Percentiles rank a stretch among this genome's conserved stretches.
phyloP scores from a whole-genome alignment of 2,888 invertebrate genomes.

The Acrobasis consociella region DNA sequence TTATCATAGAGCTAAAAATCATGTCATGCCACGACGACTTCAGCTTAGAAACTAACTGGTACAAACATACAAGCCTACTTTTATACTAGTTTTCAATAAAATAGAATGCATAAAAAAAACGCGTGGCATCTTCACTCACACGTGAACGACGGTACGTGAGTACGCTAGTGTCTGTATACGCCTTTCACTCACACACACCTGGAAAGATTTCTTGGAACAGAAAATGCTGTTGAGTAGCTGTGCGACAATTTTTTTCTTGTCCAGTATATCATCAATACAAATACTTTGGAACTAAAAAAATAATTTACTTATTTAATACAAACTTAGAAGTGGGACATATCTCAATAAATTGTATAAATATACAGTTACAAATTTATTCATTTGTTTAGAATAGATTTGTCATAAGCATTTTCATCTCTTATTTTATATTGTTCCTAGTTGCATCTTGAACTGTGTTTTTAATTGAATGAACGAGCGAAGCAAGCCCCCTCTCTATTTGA shows the following conservation, averaged over 20 bases:
- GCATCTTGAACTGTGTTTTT: too few species aligned
- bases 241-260: conserved; percentile 12
- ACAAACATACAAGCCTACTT: conserved; percentile 52
- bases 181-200: conserved; percentile 71
- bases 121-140: conserved; percentile 64
- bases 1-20: conserved; percentile 36
- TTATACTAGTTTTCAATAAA: conserved; percentile 72
- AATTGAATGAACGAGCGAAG: too few species aligned
- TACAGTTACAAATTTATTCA: too few species aligned
- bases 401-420: too few species aligned
- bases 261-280: too few species aligned
- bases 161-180: conserved; percentile 59
- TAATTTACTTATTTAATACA: too few species aligned
- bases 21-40: conserved; percentile 41
- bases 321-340: too few species aligned
- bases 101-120: conserved; percentile 61
- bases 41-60: conserved; percentile 64
- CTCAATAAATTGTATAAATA: too few species aligned
- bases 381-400: too few species aligned
- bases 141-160: conserved; percentile 39
- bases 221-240: conserved; percentile 44
- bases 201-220: conserved; percentile 37
- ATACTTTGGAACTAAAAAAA: too few species aligned
- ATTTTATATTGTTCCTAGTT: too few species aligned
- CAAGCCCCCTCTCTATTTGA: too few species aligned